Evolutionary conservation across 92 coral and sea anemone genomes (phyloP).

Genomic region (Porites lobata): DNA sequence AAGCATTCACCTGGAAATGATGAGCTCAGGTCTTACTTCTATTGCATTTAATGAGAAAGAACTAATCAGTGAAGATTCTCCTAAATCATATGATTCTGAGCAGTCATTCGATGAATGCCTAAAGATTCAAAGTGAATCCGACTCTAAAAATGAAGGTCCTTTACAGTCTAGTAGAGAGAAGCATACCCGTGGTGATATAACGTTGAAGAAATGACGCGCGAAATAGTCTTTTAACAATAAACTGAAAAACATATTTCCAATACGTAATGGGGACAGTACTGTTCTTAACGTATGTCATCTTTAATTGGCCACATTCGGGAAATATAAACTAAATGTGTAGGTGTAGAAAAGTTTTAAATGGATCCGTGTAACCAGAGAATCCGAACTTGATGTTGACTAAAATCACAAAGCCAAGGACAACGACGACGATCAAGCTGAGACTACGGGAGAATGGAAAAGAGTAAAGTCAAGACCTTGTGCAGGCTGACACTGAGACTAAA

Average conservation of each 20-base stretch:
- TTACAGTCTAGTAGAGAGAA: neutral
- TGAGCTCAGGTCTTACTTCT: slow-evolving; percentile 55
- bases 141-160: neutral
- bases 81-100: neutral
- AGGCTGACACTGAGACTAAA: too few species aligned
- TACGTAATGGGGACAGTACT: too few species aligned
- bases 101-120: neutral
- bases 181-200: neutral
- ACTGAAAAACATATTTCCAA: neutral
- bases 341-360: too few species aligned
- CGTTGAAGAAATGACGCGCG: neutral
- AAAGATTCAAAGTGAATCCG: neutral
- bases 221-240: neutral
- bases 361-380: too few species aligned
- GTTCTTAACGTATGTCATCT: too few species aligned
- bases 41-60: slow-evolving; percentile 15
- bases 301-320: too few species aligned
- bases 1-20: slow-evolving; percentile 67
- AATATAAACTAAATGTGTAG: too few species aligned
- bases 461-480: too few species aligned
- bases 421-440: too few species aligned
- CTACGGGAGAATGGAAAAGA: too few species aligned
- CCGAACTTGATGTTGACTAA: too few species aligned
- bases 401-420: too few species aligned
- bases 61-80: neutral